Conservation (phyloP, 2,888 invertebrate species). For the Euplagia quadripunctaria region DNA sequence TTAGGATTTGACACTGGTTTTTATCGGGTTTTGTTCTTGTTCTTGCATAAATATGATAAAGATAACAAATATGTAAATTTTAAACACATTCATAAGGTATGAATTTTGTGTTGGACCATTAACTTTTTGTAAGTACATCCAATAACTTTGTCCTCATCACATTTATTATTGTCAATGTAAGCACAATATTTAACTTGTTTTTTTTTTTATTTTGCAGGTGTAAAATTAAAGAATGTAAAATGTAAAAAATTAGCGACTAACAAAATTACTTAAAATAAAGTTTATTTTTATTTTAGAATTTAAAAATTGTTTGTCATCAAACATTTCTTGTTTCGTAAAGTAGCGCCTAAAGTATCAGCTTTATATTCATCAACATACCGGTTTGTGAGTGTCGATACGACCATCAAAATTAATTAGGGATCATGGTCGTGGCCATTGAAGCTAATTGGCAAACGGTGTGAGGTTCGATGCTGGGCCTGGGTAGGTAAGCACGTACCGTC, state of each 20-base stretch:
- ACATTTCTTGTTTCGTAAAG: constrained; percentile 18
- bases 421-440: constrained; percentile 79
- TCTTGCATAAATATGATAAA: background rate
- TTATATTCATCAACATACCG: constrained; percentile 36
- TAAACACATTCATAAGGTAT: background rate
- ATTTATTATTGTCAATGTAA: background rate
- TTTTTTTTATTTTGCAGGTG: background rate
- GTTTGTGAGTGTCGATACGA: constrained; percentile 47
- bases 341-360: constrained; percentile 19
- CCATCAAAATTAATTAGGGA: constrained; percentile 68
- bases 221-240: background rate
- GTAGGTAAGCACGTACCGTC: constrained; percentile 50
- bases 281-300: background rate
- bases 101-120: background rate
- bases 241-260: background rate
- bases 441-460: constrained; percentile 78
- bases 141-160: background rate
- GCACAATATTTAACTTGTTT: background rate
- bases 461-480: constrained; percentile 66
- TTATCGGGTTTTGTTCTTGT: background rate
- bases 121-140: background rate
- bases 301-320: background rate
- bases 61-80: background rate
- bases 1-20: background rate
- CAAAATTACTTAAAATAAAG: background rate